These are phyloP conservation scores for Saccostrea cuccullata DNA, from an alignment of 1,140 invertebrate species.

Conservation along the genomic window DNA sequence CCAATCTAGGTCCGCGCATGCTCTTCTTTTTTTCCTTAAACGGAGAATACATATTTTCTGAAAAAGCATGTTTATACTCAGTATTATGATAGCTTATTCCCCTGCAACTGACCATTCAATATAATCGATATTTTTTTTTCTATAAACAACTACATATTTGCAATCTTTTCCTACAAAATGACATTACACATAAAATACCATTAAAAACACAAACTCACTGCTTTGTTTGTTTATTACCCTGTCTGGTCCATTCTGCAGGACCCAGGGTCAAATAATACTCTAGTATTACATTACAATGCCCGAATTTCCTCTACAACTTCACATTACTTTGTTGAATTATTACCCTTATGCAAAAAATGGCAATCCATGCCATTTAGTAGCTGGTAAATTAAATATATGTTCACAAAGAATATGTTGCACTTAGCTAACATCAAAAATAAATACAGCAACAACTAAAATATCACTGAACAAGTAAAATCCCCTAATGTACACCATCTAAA, in stretches of 20 bases:
- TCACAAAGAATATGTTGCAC: background rate
- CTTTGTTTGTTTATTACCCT: background rate
- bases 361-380: constrained; percentile 2
- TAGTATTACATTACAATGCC: constrained; percentile 6
- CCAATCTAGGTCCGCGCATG: background rate
- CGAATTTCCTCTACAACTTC: background rate
- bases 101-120: too few relatives aligned
- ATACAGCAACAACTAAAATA: background rate
- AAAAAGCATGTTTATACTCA: too few relatives aligned
- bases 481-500: too few relatives aligned
- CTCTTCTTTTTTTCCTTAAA: too few relatives aligned
- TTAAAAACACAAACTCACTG: background rate
- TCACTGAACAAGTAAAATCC: background rate
- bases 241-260: background rate
- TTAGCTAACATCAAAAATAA: background rate
- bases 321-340: background rate
- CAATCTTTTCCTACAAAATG: too few relatives aligned
- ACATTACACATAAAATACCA: too few relatives aligned
- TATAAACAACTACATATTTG: too few relatives aligned
- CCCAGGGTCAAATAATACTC: background rate
- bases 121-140: too few relatives aligned
- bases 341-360: constrained; percentile 6
- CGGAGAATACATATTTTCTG: too few relatives aligned
- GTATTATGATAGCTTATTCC: too few relatives aligned
- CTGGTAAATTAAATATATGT: background rate